Base-by-base conservation (phyloP, 2,888 invertebrate species). In the Odontomyia ornata region DNA sequence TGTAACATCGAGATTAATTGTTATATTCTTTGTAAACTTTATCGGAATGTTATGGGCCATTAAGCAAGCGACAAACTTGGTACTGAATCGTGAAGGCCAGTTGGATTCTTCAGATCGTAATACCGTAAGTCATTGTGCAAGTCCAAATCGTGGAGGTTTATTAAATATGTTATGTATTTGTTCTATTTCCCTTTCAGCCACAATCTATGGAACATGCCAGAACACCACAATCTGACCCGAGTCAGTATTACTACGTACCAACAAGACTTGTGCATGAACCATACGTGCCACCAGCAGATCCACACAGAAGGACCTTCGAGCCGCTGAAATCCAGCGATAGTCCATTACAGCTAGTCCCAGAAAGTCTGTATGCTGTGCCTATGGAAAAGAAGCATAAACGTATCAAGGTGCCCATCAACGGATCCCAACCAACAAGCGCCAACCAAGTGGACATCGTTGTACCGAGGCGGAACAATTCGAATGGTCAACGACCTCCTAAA, bases 11-110 rank as follows among this genome's bases (percentile, higher is more conserved):
- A 86, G 89, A 27, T 85, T 89, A 57, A 84, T 86, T 1, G 76
- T 89, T 0, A 82, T 89, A 30, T 88, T 89, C 83, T 27, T 88
- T 11, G 76, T 89, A n/a, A 90, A 90, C 78, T 80, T 89, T 4
- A 82, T 86, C 56, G 86, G 85, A n/a, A 80, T 76, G 28, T 30
- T 76, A 25, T 76, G 72, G 75, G 47, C 78, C 3, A 36, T 77
- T 7, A 56, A 21, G 7, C 75, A 77, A n/a, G 69, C 75, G 7
- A 75, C 71, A 36, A 76, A 71, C 46, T 57, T 77, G 18, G 46
- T 77, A 1, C 75, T 57, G 36, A 57, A 73, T 2, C 57, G 36
- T n/a, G 23, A 18, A 28, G 73, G 36, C 36, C 30, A 28, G 13
- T 72, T 72, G 56, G 28, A 56, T 9, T 56, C 69, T 15, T 11